Evolutionary conservation across 2,113 vertebrate species (phyloP), one percentile per base, ranked within the genome.

Genomic region (Chamaea fasciata): DNA sequence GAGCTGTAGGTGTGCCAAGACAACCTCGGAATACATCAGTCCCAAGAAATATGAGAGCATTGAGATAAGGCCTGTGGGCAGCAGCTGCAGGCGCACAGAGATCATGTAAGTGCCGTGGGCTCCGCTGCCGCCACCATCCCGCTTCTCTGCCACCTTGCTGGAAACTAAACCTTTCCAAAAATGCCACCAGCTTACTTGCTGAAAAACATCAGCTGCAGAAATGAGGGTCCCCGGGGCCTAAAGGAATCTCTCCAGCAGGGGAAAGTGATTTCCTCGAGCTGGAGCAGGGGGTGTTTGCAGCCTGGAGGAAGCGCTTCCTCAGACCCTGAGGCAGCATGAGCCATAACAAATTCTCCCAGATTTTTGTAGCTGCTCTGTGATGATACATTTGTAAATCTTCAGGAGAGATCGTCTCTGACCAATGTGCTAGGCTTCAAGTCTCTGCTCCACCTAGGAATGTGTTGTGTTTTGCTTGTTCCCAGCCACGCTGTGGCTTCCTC

Each of bases 51-150:
- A 97, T 1, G 62, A 93, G 9, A 91, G 30, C 53, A 30, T 98
- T 42, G 80, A 95, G 83, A 47, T 96, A 14, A n/a, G 56, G 2
- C 87, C 73, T 0, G 89, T 97, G 90, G 96, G 97, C 19, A 96
- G 96, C 27, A 96, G 93, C 55, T 98, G 98, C 77, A 85, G 98
- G 23, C 94, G 75, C 1, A 44, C 0, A 2, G 97, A 98, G 94
- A 74, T 98, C 87, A 95, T 98, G 98, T 98, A 92, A 97, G 98
- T 97, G 88, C 28, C 2, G 0, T 4, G n/a, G 55, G 47, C 47
- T 69, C 31, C 19, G 27, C 70, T 69, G 56, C 79, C 35, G 41
- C 75, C 8, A 0, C 41, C 33, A 0, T 18, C n/a, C 6, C 0
- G 1, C 71, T 59, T 8, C 31, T 47, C 31, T 0, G 0, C 42